Base-by-base conservation (phyloP, 2,888 invertebrate genomes). In the Branchellion lobata region DNA sequence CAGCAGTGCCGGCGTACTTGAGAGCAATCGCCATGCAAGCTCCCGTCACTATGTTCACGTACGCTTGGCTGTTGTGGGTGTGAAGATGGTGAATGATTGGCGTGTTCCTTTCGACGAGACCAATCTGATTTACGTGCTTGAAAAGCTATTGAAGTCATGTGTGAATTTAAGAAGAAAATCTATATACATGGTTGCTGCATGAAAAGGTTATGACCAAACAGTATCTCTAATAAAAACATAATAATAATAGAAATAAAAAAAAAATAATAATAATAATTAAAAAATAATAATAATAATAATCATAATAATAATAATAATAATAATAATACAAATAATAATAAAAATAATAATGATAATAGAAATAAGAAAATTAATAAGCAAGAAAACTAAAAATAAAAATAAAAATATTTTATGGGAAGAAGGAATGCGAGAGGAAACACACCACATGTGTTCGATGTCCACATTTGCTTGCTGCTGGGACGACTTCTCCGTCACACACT, bases 391-490 rank as follows among this genome's bases (percentile, higher is more conserved):
- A n/a, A 21, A n/a, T 21, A 27, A 31, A 53, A 47, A 40, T 0
- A 73, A 21, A 33, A 5, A 73, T 21, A 29, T n/a, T n/a, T n/a
- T 65, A 3, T 57, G 1, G 69, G 29, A 31, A 33, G 0, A 27
- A 11, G 33, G 14, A n/a, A 1, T 34, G 40, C 18, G n/a, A 2
- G 14, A 40, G 5, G n/a, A 8, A 47, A 24, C 61, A 34, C 29
- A 94, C 94, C 94, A 94, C 92, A 95, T 94, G 24, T 95, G 94
- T 89, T 96, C 96, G 84, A 93, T 93, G 87, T 96, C 95, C 36
- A 95, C 90, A 78, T 89, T 89, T 53, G 81, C 81, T 24, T 86
- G 85, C 51, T 84, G 83, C 31, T 85, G 85, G 57, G 83, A 77
- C 21, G 81, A 83, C 82, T 92, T 92, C 78, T 92, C 92, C 85